A percentile compares a stretch with the other conserved stretches of the same genome.
Evolutionary conservation across 2,113 vertebrate genomes (phyloP).

Genomic region (Sakesphorus luctuosus): DNA sequence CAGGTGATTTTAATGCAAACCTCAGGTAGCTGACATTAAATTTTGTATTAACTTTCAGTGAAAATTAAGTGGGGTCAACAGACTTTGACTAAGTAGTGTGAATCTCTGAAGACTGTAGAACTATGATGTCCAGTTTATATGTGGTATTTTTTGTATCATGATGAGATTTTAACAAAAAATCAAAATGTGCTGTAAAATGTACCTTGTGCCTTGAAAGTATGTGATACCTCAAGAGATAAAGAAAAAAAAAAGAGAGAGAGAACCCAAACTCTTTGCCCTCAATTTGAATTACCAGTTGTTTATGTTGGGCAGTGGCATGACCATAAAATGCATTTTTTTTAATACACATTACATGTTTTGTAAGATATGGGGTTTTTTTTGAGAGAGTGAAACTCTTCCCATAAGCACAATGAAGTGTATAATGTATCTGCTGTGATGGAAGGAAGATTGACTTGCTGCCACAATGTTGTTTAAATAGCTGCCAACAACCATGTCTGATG

Average conservation of each 20-base stretch:
- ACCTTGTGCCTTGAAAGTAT: background rate
- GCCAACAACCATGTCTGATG: background rate
- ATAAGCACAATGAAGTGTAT: background rate
- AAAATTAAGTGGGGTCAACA: background rate
- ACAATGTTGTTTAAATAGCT: constrained; percentile 3
- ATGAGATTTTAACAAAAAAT: background rate
- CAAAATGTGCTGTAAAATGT: background rate
- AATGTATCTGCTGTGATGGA: background rate
- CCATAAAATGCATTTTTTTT: background rate
- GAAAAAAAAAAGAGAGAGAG: background rate
- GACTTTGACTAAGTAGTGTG: background rate
- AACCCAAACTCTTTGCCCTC: background rate
- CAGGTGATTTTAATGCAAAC: background rate
- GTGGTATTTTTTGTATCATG: background rate
- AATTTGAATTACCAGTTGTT: background rate
- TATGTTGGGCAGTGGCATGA: background rate
- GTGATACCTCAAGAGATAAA: background rate
- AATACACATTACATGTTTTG: background rate
- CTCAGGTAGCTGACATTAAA: background rate
- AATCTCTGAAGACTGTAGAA: background rate
- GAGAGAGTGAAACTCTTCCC: background rate
- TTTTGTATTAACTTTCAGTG: background rate
- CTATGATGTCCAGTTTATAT: background rate
- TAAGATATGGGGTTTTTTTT: background rate
- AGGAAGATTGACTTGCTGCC: background rate